phyloP scores from a whole-genome alignment of 2,888 invertebrate genomes.

The Conus canariensis region DNA sequence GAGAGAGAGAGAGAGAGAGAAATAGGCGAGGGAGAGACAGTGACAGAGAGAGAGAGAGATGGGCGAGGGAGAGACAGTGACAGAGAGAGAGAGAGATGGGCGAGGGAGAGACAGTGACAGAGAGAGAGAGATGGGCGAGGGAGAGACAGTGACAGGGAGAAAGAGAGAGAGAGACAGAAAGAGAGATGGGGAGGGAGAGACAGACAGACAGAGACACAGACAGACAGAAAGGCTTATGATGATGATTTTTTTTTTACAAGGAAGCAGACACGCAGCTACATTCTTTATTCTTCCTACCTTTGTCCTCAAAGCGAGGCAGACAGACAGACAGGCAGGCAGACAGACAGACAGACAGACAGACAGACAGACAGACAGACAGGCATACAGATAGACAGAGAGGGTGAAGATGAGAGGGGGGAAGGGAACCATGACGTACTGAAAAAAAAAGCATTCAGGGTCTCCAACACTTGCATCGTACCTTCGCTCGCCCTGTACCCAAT shows the following conservation, averaged over 20 bases:
- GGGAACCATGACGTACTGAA: background rate
- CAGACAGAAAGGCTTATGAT: background rate
- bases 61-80: background rate
- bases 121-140: too few species aligned
- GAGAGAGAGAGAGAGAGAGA: background rate
- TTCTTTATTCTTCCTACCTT: too few species aligned
- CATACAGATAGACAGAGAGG: background rate
- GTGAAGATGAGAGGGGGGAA: background rate
- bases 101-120: background rate
- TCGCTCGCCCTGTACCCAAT: too few species aligned
- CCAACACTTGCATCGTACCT: too few species aligned
- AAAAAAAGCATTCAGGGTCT: too few species aligned
- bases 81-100: background rate
- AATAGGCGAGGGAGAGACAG: too few species aligned
- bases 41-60: background rate
- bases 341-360: background rate
- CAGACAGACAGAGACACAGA: background rate
- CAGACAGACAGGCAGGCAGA: background rate
- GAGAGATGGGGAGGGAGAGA: too few species aligned
- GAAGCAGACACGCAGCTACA: too few species aligned
- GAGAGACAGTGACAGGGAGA: too few species aligned
- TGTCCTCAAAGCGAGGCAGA: background rate
- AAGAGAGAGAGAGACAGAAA: too few species aligned
- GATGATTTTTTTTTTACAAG: too few species aligned
- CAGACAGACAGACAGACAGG: background rate